Base-by-base conservation (phyloP, 2,113 vertebrate species). In the Ranitomeya variabilis region DNA sequence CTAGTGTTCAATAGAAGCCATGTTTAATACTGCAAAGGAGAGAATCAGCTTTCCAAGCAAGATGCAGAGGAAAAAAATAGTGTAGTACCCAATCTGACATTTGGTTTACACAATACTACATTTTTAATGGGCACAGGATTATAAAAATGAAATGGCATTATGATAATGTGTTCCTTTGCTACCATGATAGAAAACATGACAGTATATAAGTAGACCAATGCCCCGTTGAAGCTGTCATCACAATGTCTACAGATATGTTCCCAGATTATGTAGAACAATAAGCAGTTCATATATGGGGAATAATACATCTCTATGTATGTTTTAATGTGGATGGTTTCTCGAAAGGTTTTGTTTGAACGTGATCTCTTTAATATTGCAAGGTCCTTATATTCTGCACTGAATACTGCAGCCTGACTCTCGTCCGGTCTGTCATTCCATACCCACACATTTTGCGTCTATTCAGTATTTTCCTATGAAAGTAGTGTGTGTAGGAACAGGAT, bases 1-100 rank as follows among this genome's bases (percentile, higher is more conserved):
- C 37, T 18, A 62, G 15, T 76, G 69, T 45, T 19, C 37, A 76
- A 21, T 12, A 83, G 87, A 62, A 88, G 87, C 80, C 87, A 83
- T 88, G 82, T 88, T 88, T 84, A 67, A 51, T 14, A 31, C 87
- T 83, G 69, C 67, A 88, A 23, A 66, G 37, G 23, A 37, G 78
- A 79, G n/a, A 64, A 15, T 23, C n/a, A 3, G 26, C 31, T 85
- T 73, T 80, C 45, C 31, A 64, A 9, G 55, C 67, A 14, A 51
- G 69, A 18, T 81, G 57, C 69, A 83, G 31, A 15, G 37, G 37
- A 4, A 9, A 45, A 52, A 26, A 19, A 76, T n/a, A 76, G 6
- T 51, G 16, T 51, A 74, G 71, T 74, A 12, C 45, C 19, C 3
- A 4, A 19, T 12, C 0, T 45, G 26, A 8, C 7, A 15, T 74